Conservation (phyloP, 2,888 invertebrate species). For the Agriotes lineatus region DNA sequence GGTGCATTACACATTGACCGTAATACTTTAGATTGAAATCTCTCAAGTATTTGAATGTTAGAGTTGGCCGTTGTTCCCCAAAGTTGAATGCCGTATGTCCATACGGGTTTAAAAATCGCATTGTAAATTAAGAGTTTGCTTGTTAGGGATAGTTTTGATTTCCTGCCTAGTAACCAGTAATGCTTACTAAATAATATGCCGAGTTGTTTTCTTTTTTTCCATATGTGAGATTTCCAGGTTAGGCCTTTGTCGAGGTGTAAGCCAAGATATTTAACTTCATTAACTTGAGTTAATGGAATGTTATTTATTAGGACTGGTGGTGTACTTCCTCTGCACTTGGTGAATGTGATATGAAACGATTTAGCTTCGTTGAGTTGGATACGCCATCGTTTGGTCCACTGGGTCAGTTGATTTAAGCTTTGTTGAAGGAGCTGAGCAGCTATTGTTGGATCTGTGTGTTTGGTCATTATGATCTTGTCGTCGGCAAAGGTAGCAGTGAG, state of each 20-base stretch:
- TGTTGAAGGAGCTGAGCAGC: neutral
- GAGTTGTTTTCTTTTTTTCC: too few relatives aligned
- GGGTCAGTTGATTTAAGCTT: neutral
- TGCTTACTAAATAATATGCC: neutral
- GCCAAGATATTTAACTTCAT: too few relatives aligned
- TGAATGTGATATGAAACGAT: too few relatives aligned
- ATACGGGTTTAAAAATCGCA: too few relatives aligned
- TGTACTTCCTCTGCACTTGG: neutral
- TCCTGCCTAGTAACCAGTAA: too few relatives aligned
- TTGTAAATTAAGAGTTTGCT: neutral
- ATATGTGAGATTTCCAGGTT: neutral
- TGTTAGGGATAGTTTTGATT: too few relatives aligned
- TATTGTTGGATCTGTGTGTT: neutral
- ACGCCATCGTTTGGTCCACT: slow-evolving; percentile 6
- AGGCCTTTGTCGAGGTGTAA: too few relatives aligned
- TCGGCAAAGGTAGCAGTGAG: too few relatives aligned
- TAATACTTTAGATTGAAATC: slow-evolving; percentile 4
- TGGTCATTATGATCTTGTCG: too few relatives aligned
- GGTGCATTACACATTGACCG: slow-evolving; percentile 3
- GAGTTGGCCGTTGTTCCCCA: slow-evolving; percentile 6
- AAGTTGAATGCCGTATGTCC: too few relatives aligned
- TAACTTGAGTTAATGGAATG: too few relatives aligned
- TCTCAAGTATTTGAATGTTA: slow-evolving; percentile 5
- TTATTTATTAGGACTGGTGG: neutral
- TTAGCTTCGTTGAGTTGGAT: too few relatives aligned